A percentile compares a stretch with the other conserved stretches of the same genome.
These are phyloP conservation scores for Omphaloscelis lunosa DNA, from an alignment of 2,888 invertebrate genomes.

Conservation along the genomic window DNA sequence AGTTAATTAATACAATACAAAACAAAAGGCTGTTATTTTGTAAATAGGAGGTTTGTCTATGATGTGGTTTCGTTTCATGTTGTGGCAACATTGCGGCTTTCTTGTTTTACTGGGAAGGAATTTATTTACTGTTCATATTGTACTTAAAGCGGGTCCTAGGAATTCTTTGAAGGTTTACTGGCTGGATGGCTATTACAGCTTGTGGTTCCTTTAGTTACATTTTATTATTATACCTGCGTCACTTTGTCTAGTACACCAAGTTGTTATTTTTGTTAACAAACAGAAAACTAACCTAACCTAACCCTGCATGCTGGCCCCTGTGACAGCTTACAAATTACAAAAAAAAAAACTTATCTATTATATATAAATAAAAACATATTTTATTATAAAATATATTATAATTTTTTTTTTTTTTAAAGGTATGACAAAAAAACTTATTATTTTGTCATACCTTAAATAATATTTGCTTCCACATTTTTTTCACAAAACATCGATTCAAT, in stretches of 20 bases:
- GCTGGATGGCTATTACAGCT: slow-evolving; percentile 1
- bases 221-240: slow-evolving; percentile 15
- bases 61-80: slow-evolving; percentile 62
- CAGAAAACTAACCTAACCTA: not conserved
- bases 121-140: slow-evolving; percentile 49
- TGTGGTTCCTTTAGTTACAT: slow-evolving; percentile 40
- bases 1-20: slow-evolving; percentile 53
- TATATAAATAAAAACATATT: too few species aligned
- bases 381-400: too few species aligned
- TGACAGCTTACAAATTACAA: too few species aligned
- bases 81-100: slow-evolving; percentile 53
- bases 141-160: slow-evolving; percentile 6
- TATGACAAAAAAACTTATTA: too few species aligned
- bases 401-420: too few species aligned
- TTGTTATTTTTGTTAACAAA: not conserved
- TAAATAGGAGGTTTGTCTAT: slow-evolving; percentile 47
- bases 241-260: not conserved
- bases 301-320: not conserved
- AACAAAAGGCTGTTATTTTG: slow-evolving; percentile 54
- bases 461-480: too few species aligned
- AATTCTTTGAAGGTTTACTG: slow-evolving; percentile 29
- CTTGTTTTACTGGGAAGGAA: slow-evolving; percentile 38
- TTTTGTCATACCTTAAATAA: too few species aligned
- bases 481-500: too few species aligned
- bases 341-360: too few species aligned